These are phyloP conservation scores for Leptopilina syphax DNA, from an alignment of 2,888 invertebrate species.

Conservation along the genomic window DNA sequence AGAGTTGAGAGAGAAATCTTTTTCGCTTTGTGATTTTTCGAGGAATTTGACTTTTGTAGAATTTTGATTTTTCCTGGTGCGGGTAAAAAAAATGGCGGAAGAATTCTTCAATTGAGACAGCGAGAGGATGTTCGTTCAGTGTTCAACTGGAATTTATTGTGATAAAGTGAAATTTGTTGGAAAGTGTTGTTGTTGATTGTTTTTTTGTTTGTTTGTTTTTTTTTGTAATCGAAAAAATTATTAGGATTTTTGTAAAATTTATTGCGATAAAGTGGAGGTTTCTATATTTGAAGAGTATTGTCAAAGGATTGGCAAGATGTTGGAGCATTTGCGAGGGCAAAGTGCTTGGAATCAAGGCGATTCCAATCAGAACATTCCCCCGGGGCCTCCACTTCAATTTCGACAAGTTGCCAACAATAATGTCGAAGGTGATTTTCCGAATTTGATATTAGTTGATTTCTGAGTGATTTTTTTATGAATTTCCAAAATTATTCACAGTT, in stretches of 20 bases:
- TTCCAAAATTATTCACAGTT: too few relatives aligned
- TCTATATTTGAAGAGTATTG: constrained; percentile 9
- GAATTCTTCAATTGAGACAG: constrained; percentile 38
- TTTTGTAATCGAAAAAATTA: background rate
- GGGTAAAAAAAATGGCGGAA: constrained; percentile 20
- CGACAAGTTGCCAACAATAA: constrained; percentile 67
- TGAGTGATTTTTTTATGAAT: too few relatives aligned
- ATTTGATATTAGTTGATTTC: background rate
- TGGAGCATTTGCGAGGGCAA: constrained; percentile 54
- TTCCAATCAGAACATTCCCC: constrained; percentile 60
- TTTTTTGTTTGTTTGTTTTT: too few relatives aligned
- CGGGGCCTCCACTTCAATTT: constrained; percentile 65
- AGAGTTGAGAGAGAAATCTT: too few relatives aligned
- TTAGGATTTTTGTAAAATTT: background rate
- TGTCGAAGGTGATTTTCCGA: constrained; percentile 62
- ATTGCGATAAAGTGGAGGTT: background rate
- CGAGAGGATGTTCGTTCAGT: constrained; percentile 46
- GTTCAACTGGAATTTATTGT: constrained; percentile 39
- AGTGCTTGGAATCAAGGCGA: constrained; percentile 62
- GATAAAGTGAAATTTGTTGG: constrained; percentile 8
- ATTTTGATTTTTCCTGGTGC: background rate
- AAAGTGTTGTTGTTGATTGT: background rate
- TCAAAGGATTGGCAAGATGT: constrained; percentile 31
- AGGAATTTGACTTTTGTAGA: background rate
- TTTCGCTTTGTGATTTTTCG: background rate